Conservation (phyloP, 2,113 vertebrate genomes). For the Odocoileus hemionus region DNA sequence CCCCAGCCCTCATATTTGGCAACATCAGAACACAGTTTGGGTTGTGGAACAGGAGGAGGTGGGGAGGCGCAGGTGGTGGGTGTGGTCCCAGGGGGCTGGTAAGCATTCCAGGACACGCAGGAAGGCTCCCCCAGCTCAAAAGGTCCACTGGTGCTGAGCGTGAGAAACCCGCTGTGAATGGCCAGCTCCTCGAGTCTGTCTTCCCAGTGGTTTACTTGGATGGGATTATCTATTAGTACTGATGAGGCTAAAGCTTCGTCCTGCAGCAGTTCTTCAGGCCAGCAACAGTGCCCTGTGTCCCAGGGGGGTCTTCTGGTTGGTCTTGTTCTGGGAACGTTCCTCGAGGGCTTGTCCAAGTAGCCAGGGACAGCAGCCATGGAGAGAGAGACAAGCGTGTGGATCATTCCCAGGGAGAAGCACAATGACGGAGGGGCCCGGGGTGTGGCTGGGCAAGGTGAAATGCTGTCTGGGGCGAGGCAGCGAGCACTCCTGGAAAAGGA, state of each 20-base stretch:
- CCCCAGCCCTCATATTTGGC: neutral
- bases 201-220: accelerated
- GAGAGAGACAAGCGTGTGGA: neutral
- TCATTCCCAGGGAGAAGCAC: neutral
- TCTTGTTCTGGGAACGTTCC: neutral
- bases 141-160: accelerated
- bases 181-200: accelerated
- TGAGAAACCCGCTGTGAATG: neutral
- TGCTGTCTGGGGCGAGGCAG: neutral
- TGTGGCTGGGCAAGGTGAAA: no score
- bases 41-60: neutral
- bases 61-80: neutral
- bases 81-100: neutral
- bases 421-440: accelerated
- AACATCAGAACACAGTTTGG: neutral
- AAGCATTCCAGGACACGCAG: no score
- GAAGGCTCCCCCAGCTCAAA: no score
- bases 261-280: neutral
- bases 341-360: accelerated
- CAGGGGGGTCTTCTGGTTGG: neutral
- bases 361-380: no score
- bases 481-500: accelerated
- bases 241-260: accelerated
- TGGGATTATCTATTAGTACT: accelerated
- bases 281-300: accelerated